phyloP scores from a whole-genome alignment of 1,140 invertebrate species.

The Drosophila aff. region DNA sequence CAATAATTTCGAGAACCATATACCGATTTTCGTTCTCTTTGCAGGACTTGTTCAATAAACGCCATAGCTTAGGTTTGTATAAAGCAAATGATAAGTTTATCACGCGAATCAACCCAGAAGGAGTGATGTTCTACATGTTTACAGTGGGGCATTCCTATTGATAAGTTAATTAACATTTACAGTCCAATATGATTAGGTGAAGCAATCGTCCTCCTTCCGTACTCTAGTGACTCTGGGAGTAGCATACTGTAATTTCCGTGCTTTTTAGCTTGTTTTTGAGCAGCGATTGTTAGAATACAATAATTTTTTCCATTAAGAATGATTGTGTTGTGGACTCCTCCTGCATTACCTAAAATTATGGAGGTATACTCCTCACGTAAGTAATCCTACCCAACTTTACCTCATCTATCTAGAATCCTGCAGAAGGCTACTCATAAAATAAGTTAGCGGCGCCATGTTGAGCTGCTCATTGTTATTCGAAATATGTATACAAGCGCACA shows the following conservation, averaged over 20 bases:
- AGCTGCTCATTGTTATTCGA: conserved; percentile 18
- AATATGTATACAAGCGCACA: conserved; percentile 18
- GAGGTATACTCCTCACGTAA: neutral
- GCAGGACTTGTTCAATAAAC: conserved; percentile 56
- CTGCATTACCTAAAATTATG: neutral
- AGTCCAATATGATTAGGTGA: neutral
- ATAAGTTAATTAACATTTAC: neutral
- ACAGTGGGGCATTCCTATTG: conserved; percentile 29
- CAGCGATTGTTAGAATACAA: neutral
- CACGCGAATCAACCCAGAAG: conserved; percentile 51
- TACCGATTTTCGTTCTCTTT: neutral
- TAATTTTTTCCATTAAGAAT: neutral
- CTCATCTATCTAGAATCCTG: conserved; percentile 9
- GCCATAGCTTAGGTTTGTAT: conserved; percentile 38
- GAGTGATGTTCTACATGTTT: conserved; percentile 63
- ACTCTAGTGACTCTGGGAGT: neutral
- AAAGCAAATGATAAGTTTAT: conserved; percentile 45
- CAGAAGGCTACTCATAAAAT: neutral
- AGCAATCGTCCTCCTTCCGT: neutral
- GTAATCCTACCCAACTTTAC: neutral
- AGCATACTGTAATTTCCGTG: neutral
- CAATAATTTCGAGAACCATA: neutral
- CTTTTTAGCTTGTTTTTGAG: neutral
- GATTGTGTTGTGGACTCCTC: neutral
- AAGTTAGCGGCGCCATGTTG: conserved; percentile 4